Evolutionary conservation across 2,113 vertebrate genomes (phyloP).

Genomic region (Bujurquina vittata): DNA sequence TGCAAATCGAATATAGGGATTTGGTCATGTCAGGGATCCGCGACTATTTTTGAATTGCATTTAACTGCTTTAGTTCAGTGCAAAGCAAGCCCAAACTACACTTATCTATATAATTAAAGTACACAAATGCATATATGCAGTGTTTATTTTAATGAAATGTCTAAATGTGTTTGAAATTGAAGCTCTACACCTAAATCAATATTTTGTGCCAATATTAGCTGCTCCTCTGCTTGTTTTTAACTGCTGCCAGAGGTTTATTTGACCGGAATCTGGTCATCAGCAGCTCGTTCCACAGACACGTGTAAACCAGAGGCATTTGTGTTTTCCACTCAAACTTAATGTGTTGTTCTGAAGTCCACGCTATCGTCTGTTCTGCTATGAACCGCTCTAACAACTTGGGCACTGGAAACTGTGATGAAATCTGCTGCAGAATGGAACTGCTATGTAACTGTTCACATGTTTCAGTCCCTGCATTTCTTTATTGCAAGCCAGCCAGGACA

Average conservation of each 20-base stretch:
- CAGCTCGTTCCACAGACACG: not conserved
- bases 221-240: not conserved
- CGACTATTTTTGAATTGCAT: no score
- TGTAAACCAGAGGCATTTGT: not conserved
- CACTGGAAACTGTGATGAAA: no score
- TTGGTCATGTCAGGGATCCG: no score
- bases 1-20: no score
- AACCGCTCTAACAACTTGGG: not conserved
- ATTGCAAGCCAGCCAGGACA: not conserved
- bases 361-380: not conserved
- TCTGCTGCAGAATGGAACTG: rapidly evolving
- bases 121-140: rapidly evolving
- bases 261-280: not conserved
- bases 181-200: not conserved
- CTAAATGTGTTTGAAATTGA: not conserved
- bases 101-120: not conserved
- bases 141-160: not conserved
- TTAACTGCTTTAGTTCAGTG: not conserved
- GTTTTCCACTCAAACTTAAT: not conserved
- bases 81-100: not conserved
- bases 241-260: not conserved
- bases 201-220: not conserved
- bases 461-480: rapidly evolving
- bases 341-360: not conserved
- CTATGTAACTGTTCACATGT: not conserved